phyloP scores from a whole-genome alignment of 2,113 vertebrate species.

The Muntiacus muntjak region DNA sequence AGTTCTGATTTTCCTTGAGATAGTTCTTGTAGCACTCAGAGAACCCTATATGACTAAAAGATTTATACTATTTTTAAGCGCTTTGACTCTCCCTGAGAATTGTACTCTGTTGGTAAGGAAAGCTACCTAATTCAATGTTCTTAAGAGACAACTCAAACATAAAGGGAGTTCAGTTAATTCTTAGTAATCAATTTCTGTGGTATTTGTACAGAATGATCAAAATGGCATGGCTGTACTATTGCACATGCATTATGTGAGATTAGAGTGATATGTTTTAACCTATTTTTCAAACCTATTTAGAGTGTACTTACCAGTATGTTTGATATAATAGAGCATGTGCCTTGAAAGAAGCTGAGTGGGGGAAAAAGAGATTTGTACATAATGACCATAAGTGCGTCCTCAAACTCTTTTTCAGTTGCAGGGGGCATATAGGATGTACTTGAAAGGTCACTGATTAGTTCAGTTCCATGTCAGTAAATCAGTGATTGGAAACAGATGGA shows the following conservation, averaged over 20 bases:
- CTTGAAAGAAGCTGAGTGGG: conserved; percentile 62
- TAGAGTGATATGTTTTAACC: conserved; percentile 31
- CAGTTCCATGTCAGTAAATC: conserved; percentile 57
- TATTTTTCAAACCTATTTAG: conserved; percentile 64
- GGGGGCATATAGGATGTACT: conserved; percentile 25
- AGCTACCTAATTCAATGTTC: background rate
- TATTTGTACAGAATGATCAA: conserved; percentile 46
- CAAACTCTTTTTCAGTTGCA: conserved; percentile 66
- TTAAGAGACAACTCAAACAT: background rate
- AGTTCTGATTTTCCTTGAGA: background rate
- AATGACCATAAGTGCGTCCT: conserved; percentile 61
- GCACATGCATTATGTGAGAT: conserved; percentile 55
- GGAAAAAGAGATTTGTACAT: conserved; percentile 45
- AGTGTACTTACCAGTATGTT: conserved; percentile 57
- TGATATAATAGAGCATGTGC: conserved; percentile 46
- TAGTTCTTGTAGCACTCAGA: conserved; percentile 3
- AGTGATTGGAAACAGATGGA: conserved; percentile 61
- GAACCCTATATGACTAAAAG: background rate
- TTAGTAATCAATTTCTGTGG: background rate
- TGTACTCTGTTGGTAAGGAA: background rate
- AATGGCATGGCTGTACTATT: background rate
- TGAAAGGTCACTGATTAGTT: conserved; percentile 71
- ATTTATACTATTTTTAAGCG: conserved; percentile 21
- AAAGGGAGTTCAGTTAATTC: background rate
- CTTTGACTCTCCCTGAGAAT: background rate